Conservation (phyloP, 2,113 vertebrate species). For the Chascanopsetta lugubris region DNA sequence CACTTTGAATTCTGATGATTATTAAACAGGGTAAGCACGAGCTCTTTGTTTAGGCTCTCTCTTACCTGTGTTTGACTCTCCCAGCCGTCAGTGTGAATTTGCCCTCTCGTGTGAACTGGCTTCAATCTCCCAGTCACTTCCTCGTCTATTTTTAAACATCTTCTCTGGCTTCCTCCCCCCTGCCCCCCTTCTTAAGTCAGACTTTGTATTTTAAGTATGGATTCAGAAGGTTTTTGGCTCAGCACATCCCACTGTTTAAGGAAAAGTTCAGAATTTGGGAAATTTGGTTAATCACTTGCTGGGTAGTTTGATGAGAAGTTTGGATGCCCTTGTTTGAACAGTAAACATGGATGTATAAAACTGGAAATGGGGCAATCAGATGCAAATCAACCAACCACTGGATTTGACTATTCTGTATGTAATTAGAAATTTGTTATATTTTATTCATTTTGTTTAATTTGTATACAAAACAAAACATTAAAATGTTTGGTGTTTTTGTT, state of each 20-base stretch:
- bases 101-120: background rate
- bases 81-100: background rate
- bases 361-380: background rate
- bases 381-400: background rate
- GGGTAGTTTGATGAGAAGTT: background rate
- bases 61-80: background rate
- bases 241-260: background rate
- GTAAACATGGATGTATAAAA: background rate
- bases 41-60: conserved; percentile 12
- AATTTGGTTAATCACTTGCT: background rate
- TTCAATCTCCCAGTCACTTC: background rate
- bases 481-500: background rate
- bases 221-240: background rate
- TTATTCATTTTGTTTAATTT: background rate
- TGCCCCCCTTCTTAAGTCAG: background rate
- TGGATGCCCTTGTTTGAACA: background rate
- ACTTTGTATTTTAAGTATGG: background rate
- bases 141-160: background rate
- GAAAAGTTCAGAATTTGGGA: background rate
- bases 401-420: background rate
- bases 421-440: background rate
- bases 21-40: conserved; percentile 34
- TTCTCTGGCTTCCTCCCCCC: background rate
- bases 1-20: conserved; percentile 3
- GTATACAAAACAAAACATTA: background rate